Evolutionary conservation across 2,113 vertebrate species (phyloP).

Genomic region (Gambusia holbrooki): DNA sequence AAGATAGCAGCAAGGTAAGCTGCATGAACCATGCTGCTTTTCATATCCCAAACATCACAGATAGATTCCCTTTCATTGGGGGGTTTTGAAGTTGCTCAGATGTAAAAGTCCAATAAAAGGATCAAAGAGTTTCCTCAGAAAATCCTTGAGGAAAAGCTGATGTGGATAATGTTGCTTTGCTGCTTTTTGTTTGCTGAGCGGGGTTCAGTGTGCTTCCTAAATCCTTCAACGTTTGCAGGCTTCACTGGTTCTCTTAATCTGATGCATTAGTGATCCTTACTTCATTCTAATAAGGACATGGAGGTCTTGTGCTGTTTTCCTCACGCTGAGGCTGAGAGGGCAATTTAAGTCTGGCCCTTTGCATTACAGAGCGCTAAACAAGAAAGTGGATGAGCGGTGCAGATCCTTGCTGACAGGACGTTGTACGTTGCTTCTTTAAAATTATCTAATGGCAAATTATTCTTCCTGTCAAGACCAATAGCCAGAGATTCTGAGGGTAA

Average conservation of each 20-base stretch:
- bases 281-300: slow-evolving; percentile 46
- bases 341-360: slow-evolving; percentile 39
- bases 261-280: slow-evolving; percentile 50
- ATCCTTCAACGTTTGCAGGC: slow-evolving; percentile 41
- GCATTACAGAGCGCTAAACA: slow-evolving; percentile 22
- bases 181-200: slow-evolving; percentile 43
- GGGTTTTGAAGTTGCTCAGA: slow-evolving; percentile 37
- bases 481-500: slow-evolving; percentile 22
- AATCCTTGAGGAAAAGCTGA: slow-evolving; percentile 28
- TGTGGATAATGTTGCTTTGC: slow-evolving; percentile 22
- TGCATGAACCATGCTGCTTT: slow-evolving; percentile 30
- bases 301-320: slow-evolving; percentile 46
- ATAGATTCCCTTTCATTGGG: slow-evolving; percentile 16
- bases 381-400: slow-evolving; percentile 7
- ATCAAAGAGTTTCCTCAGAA: slow-evolving; percentile 45
- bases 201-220: slow-evolving; percentile 40
- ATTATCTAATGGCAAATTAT: slow-evolving; percentile 59
- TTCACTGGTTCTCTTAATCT: slow-evolving; percentile 52
- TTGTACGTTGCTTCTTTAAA: slow-evolving; percentile 44
- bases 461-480: slow-evolving; percentile 42
- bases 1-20: slow-evolving; percentile 54
- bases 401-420: neutral
- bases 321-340: slow-evolving; percentile 17
- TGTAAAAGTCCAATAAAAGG: slow-evolving; percentile 44
- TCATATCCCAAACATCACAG: slow-evolving; percentile 34